These are phyloP conservation scores for Torymus auratus DNA, from an alignment of 2,888 invertebrate genomes.

Conservation along the genomic window DNA sequence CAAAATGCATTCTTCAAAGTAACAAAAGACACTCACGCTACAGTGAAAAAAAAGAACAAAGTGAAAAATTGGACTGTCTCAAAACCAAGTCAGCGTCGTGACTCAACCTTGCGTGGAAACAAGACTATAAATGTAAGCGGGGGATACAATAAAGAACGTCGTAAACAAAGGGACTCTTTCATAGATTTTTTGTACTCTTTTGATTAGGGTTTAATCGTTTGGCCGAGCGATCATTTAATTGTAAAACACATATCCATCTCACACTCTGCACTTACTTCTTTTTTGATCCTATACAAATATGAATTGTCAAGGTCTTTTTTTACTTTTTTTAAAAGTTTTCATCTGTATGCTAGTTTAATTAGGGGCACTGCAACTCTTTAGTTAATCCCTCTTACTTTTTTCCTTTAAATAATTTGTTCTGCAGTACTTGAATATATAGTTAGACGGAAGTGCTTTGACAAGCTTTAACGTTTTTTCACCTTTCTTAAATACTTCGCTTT, in stretches of 20 bases:
- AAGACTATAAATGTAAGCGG: constrained; percentile 54
- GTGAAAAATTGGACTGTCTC: background rate
- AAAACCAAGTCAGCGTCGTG: constrained; percentile 43
- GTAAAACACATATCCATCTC: constrained; percentile 50
- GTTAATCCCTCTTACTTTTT: constrained; percentile 52
- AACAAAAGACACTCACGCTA: constrained; percentile 1
- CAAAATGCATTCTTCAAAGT: constrained; percentile 25
- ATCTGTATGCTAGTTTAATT: constrained; percentile 30
- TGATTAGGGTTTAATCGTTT: constrained; percentile 73
- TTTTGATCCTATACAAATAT: constrained; percentile 60
- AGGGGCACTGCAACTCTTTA: constrained; percentile 40
- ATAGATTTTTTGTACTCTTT: constrained; percentile 74
- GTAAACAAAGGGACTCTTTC: constrained; percentile 60
- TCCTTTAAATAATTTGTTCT: constrained; percentile 51
- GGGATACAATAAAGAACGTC: constrained; percentile 59
- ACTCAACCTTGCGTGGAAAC: constrained; percentile 42
- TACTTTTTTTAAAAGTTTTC: constrained; percentile 20
- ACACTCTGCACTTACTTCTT: constrained; percentile 51
- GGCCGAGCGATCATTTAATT: constrained; percentile 66
- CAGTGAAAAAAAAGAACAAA: constrained; percentile 25
- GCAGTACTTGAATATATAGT: constrained; percentile 41
- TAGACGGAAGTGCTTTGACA: constrained; percentile 54
- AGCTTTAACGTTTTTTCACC: constrained; percentile 39
- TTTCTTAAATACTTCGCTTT: constrained; percentile 53
- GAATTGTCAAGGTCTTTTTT: constrained; percentile 47